Evolutionary conservation across 2,888 invertebrate species (phyloP), one percentile per base, ranked within the genome.

Genomic region (Tipula lateralis): DNA sequence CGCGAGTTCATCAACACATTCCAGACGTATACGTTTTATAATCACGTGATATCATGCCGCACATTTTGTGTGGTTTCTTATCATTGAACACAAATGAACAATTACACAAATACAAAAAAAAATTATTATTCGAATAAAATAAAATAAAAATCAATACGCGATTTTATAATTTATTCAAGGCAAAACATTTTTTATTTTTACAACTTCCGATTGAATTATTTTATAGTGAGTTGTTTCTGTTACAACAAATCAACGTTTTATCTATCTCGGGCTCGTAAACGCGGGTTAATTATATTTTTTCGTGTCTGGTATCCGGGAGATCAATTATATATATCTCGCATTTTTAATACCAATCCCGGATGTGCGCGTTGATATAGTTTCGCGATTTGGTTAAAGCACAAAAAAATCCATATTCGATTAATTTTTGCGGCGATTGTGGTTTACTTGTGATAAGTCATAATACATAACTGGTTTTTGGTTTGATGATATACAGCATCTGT

Each of bases 121-220:
- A 44, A 16, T 44, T 66, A 13, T 19, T 24, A 66, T 66, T 66
- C 12, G 2, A 66, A 24, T 66, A 66, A 66, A 24, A 24, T 16
- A 12, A 39, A 39, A 13, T n/a, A 39, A 16, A 44, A 44, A 44
- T 44, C 44, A 66, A 66, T 66, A 24, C 24, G 66, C 66, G 9
- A 24, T 66, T 66, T 66, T 66, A 66, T 66, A 66, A 66, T 66
- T 66, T 66, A 66, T 66, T 66, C 66, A 66, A 66, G 66, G 66
- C 66, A 66, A n/a, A n/a, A 66, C 66, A 7, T 16, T 50, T 19
- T 66, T 66, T n/a, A n/a, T n/a, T 66, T 66, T 66, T 66, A 66
- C 66, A 66, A 66, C 66, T 66, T 66, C 66, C 66, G 66, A 66
- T 66, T 24, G 24, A 66, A 24, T 50, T 19, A 16, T 50, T 66